A percentile compares a stretch with the other conserved stretches of the same genome.
Evolutionary conservation across 2,888 invertebrate species (phyloP).

Genomic region (Dasypolia templi): DNA sequence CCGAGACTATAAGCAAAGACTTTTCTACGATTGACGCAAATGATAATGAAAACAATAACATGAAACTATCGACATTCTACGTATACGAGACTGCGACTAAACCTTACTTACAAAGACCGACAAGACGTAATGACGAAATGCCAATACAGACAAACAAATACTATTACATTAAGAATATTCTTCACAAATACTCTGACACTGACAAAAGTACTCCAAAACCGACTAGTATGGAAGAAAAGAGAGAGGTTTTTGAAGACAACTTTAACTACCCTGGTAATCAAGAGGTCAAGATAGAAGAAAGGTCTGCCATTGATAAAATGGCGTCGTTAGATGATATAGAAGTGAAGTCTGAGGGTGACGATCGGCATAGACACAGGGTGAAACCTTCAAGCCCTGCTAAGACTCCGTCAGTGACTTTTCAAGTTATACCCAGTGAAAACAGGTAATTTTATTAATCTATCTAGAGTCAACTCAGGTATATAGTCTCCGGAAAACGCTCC

Average conservation of each 20-base stretch:
- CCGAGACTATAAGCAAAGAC: conserved; percentile 81
- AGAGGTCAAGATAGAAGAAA: conserved; percentile 76
- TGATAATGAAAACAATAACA: conserved; percentile 67
- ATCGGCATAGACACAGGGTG: conserved; percentile 64
- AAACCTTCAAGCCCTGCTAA: conserved; percentile 79
- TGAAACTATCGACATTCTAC: conserved; percentile 86
- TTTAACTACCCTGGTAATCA: conserved; percentile 72
- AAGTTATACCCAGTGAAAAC: conserved; percentile 88
- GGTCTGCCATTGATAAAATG: conserved; percentile 79
- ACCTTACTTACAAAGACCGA: conserved; percentile 84
- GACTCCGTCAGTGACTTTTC: conserved; percentile 86
- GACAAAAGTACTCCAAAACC: conserved; percentile 60
- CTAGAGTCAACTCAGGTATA: too few species aligned
- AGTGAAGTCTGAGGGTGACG: conserved; percentile 58
- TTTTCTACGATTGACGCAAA: conserved; percentile 77
- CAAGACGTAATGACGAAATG: conserved; percentile 82
- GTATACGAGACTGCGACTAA: conserved; percentile 84
- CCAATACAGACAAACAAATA: conserved; percentile 78
- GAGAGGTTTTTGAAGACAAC: conserved; percentile 71
- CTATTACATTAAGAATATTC: conserved; percentile 85
- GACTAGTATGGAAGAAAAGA: conserved; percentile 62
- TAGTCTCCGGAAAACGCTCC: not conserved
- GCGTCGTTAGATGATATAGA: conserved; percentile 76
- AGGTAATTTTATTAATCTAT: conserved; percentile 74
- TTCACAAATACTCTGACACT: conserved; percentile 82